Conservation (phyloP, 2,113 vertebrate species). For the Forbesichthys agassizii region DNA sequence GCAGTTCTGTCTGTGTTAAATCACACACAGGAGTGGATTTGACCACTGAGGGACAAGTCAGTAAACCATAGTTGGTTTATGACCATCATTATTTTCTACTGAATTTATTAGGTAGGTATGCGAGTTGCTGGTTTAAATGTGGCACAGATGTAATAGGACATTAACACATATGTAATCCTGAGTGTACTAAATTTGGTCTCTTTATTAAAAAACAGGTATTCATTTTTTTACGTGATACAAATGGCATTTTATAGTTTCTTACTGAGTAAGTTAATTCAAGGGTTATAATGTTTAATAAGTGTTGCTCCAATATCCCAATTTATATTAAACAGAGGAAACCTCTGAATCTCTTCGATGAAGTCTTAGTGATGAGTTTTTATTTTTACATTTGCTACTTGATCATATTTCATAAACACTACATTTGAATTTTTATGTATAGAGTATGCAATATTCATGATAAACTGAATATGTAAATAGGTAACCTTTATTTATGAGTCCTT, state of each 20-base stretch:
- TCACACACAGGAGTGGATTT: constrained; percentile 28
- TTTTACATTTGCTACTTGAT: constrained; percentile 75
- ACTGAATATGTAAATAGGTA: constrained; percentile 82
- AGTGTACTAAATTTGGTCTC: constrained; percentile 21
- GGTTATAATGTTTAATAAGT: constrained; percentile 48
- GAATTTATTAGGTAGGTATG: constrained; percentile 28
- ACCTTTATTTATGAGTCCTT: constrained; percentile 80
- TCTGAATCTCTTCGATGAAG: constrained; percentile 62
- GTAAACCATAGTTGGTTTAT: constrained; percentile 42
- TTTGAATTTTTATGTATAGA: constrained; percentile 82
- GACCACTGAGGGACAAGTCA: constrained; percentile 47
- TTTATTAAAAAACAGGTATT: constrained; percentile 14
- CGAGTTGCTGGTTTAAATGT: constrained; percentile 40
- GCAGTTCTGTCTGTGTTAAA: constrained; percentile 44
- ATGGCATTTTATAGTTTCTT: neutral
- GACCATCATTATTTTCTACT: constrained; percentile 33
- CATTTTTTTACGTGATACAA: neutral
- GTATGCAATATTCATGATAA: constrained; percentile 81
- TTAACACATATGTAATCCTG: constrained; percentile 34
- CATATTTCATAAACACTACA: constrained; percentile 82
- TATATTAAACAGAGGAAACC: constrained; percentile 69
- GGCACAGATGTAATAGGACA: constrained; percentile 30
- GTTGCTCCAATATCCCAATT: constrained; percentile 61
- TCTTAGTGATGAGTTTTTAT: constrained; percentile 68
- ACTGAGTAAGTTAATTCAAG: constrained; percentile 9